Conservation (phyloP, 2,797 vertebrate species). For the Limosa lapponica region DNA sequence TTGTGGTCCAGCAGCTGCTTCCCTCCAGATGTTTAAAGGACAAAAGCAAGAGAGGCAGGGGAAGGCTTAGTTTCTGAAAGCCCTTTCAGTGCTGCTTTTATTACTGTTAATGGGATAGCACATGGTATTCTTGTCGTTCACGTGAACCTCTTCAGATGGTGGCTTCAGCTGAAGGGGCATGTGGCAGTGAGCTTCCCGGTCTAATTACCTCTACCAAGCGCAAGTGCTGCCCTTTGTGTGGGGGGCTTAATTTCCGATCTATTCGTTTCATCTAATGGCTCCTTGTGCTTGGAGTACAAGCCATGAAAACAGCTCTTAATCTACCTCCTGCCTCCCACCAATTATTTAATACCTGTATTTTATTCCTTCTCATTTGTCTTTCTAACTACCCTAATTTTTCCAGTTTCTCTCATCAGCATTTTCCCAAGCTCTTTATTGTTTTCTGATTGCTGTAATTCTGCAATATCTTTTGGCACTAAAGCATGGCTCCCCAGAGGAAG, state of each 20-base stretch:
- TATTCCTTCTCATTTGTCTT: slow-evolving; percentile 51
- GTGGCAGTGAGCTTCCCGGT: neutral
- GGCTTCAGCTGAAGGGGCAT: neutral
- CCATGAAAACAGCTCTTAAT: slow-evolving; percentile 20
- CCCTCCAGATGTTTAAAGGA: neutral
- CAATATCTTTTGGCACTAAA: slow-evolving; percentile 37
- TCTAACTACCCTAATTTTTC: slow-evolving; percentile 44
- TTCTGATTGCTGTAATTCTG: slow-evolving; percentile 59
- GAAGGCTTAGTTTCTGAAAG: neutral
- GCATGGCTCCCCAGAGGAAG: slow-evolving; percentile 24
- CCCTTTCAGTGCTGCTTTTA: neutral
- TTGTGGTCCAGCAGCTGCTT: neutral
- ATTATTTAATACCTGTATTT: slow-evolving; percentile 51
- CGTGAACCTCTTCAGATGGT: neutral
- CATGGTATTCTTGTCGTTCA: neutral
- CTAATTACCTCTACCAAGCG: neutral
- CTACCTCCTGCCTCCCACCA: slow-evolving; percentile 20
- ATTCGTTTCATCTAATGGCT: neutral
- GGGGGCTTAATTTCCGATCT: neutral
- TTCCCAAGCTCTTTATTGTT: slow-evolving; percentile 56
- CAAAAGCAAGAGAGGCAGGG: neutral
- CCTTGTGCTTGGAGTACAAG: neutral
- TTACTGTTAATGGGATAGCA: neutral
- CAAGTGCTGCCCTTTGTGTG: neutral
- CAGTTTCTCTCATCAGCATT: slow-evolving; percentile 37